Conservation (phyloP, 2,113 vertebrate species). For the Elaphurus davidianus region DNA sequence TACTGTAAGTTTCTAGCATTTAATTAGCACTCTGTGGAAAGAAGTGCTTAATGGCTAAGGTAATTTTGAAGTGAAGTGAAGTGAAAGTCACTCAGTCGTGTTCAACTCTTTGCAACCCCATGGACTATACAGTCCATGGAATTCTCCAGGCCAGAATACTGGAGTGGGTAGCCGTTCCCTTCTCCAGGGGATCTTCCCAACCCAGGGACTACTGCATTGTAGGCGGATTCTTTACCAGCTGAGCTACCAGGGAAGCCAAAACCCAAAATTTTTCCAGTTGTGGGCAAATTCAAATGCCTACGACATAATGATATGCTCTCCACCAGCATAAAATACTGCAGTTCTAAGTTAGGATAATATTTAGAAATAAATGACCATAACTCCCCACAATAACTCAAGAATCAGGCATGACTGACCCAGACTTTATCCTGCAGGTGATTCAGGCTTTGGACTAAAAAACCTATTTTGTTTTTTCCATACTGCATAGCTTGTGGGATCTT, state of each 20-base stretch:
- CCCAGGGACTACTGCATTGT: background rate
- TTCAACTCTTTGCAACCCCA: background rate
- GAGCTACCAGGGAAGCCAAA: background rate
- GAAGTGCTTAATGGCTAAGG: background rate
- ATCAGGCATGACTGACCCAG: background rate
- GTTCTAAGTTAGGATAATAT: background rate
- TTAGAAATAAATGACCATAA: background rate
- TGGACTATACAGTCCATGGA: background rate
- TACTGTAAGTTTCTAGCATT: background rate
- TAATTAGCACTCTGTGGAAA: background rate
- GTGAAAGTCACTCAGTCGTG: background rate
- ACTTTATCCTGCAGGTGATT: background rate
- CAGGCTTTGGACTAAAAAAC: background rate
- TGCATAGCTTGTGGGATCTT: background rate
- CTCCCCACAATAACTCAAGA: background rate
- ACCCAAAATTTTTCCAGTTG: background rate
- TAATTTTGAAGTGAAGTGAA: background rate
- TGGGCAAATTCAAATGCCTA: background rate
- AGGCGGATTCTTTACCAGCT: background rate
- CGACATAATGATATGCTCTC: too few relatives aligned
- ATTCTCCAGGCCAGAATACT: background rate
- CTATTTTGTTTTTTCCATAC: background rate
- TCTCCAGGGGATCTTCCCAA: background rate
- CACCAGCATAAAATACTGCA: background rate
- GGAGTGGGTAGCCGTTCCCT: background rate